Base-by-base conservation (phyloP, 2,797 vertebrate genomes). In the Scarus forsteni region DNA sequence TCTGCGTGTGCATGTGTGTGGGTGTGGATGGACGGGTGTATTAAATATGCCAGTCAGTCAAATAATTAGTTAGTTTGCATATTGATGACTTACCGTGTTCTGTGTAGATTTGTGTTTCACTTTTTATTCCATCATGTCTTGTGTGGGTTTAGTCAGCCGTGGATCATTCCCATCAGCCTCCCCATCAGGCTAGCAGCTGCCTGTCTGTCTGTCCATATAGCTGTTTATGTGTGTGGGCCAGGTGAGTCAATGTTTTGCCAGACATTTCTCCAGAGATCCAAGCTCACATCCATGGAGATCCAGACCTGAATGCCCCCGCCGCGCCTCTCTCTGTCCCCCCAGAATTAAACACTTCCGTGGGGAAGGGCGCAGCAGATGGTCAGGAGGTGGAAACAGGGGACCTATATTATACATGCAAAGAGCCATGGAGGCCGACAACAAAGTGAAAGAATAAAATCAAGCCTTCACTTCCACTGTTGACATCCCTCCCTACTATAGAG, bases 61-160 rank as follows among this genome's bases (percentile, higher is more conserved):
- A 77, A 75, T 89, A 90, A 91, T 91, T 88, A 91, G 87, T 83
- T 91, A 79, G 69, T 92, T 92, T 90, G 88, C 92, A 93, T 92
- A 88, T 84, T 92, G 88, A 92, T 88, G 85, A 86, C 75, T 83
- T 84, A 76, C 73, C 53, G 61, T 49, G 65, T 79, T 85, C 57
- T 74, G 83, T 66, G 69, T 57, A 73, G 81, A 82, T 83, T 70
- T 73, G 79, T 74, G 60, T 67, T 77, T 86, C 65, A 48, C 43
- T 79, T 81, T 80, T 79, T 86, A 66, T 79, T 84, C 80, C 77
- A 70, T 79, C 67, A 53, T 82, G 75, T 81, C 39, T 6, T 51
- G 78, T 79, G 77, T 87, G 73, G 85, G 86, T 86, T 84, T 75
- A 85, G 74, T 86, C 86, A 90, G 75, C 78, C 88, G 52, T 85